Percentiles rank a stretch among this genome's conserved stretches.
These are phyloP conservation scores for Diplodus puntazzo DNA, from an alignment of 2,797 vertebrate species.

Conservation along the genomic window DNA sequence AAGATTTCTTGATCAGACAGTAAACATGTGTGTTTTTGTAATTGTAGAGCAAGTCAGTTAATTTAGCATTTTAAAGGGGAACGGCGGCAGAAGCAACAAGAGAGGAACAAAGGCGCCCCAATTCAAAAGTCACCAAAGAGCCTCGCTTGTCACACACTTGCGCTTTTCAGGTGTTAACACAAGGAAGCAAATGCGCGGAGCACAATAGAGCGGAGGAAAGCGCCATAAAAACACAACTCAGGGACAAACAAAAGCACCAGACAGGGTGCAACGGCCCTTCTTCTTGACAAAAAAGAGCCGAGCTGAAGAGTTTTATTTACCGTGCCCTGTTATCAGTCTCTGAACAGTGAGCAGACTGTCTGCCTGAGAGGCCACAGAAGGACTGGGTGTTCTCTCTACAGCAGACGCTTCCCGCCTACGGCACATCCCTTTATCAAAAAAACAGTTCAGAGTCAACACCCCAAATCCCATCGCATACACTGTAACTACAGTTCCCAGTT, in stretches of 20 bases:
- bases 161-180: constrained; percentile 76
- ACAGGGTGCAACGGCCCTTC: constrained; percentile 72
- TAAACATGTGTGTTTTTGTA: constrained; percentile 38
- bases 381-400: constrained; percentile 93
- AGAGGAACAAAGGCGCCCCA: constrained; percentile 44
- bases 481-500: constrained; percentile 78
- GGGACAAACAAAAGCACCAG: constrained; percentile 76
- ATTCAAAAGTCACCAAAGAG: constrained; percentile 66
- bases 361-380: constrained; percentile 93
- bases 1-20: constrained; percentile 54
- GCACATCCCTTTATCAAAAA: constrained; percentile 86
- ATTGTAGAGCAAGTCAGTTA: constrained; percentile 45
- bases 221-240: constrained; percentile 65
- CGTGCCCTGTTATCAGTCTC: constrained; percentile 94
- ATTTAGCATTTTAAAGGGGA: constrained; percentile 47
- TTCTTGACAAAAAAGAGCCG: constrained; percentile 83
- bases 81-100: constrained; percentile 19
- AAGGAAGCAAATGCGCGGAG: constrained; percentile 61
- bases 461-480: constrained; percentile 72
- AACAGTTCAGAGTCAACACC: constrained; percentile 79
- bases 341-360: constrained; percentile 92
- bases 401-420: constrained; percentile 86
- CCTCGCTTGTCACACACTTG: constrained; percentile 62
- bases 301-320: constrained; percentile 96
- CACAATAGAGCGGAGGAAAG: constrained; percentile 61